A percentile compares a stretch with the other conserved stretches of the same genome.
phyloP scores from a whole-genome alignment of 2,113 vertebrate species.

The Otus sunia region DNA sequence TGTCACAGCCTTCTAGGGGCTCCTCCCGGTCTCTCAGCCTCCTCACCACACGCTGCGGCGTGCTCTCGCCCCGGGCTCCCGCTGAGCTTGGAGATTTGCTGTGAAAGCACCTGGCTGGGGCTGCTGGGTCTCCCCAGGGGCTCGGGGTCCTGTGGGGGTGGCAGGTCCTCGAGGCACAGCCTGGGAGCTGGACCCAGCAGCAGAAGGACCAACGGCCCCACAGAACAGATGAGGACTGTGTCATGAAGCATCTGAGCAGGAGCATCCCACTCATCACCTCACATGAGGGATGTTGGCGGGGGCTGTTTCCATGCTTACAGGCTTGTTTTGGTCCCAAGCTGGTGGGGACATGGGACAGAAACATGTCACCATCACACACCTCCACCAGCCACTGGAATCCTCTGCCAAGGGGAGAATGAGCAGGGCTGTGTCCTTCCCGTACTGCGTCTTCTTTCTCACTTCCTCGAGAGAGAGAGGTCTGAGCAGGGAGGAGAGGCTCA shows the following conservation, averaged over 20 bases:
- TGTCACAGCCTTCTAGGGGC: background rate
- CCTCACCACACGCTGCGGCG: fast-evolving
- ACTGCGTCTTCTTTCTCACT: background rate
- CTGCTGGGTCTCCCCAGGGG: background rate
- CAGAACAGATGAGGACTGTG: fast-evolving
- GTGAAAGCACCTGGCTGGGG: fast-evolving
- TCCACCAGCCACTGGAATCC: background rate
- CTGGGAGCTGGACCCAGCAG: background rate
- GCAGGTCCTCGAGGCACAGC: fast-evolving
- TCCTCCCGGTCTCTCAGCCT: background rate
- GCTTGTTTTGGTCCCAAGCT: background rate
- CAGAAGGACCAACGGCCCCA: background rate
- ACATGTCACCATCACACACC: background rate
- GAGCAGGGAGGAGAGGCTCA: background rate
- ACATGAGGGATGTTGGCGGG: fast-evolving
- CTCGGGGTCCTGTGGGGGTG: fast-evolving
- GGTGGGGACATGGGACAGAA: background rate
- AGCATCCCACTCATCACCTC: background rate
- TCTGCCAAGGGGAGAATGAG: background rate
- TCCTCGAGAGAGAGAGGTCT: background rate
- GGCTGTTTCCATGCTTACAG: too few relatives aligned
- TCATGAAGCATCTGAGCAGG: fast-evolving
- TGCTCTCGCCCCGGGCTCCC: background rate
- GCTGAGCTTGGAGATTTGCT: background rate
- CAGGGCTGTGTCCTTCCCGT: background rate